Conservation (phyloP, 1,140 invertebrate species). For the Zaprionus ornatus region DNA sequence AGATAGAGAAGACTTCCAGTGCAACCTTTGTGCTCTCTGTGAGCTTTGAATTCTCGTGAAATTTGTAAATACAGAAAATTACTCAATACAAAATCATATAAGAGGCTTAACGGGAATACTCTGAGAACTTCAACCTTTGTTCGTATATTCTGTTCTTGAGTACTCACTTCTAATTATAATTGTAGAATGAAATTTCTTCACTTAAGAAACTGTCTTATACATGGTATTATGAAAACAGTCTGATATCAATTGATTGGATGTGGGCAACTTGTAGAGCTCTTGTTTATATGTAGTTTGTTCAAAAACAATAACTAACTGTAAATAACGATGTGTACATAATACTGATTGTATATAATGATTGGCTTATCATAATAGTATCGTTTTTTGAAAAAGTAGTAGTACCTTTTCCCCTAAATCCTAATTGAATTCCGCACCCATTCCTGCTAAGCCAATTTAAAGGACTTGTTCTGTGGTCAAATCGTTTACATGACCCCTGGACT, state of each 20-base stretch:
- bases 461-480: constrained; percentile 31
- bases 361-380: not conserved
- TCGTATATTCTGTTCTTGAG: not conserved
- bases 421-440: not conserved
- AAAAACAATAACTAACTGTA: constrained; percentile 29
- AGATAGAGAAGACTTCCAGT: not conserved
- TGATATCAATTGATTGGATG: not conserved
- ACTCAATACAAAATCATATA: not conserved
- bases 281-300: constrained; percentile 28
- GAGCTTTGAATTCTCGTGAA: not conserved
- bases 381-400: constrained; percentile 5
- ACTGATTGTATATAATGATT: constrained; percentile 16
- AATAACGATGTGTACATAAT: constrained; percentile 24
- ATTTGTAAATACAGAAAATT: not conserved
- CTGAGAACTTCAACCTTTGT: not conserved
- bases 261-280: constrained; percentile 15
- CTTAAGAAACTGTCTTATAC: not conserved
- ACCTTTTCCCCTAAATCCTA: not conserved
- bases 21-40: not conserved
- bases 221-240: not conserved
- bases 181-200: not conserved
- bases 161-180: not conserved
- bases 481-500: constrained; percentile 31
- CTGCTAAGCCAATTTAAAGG: constrained; percentile 8
- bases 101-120: not conserved